Evolutionary conservation across 2,797 vertebrate genomes (phyloP).

Genomic region (Odontamblyopus lacepedii): DNA sequence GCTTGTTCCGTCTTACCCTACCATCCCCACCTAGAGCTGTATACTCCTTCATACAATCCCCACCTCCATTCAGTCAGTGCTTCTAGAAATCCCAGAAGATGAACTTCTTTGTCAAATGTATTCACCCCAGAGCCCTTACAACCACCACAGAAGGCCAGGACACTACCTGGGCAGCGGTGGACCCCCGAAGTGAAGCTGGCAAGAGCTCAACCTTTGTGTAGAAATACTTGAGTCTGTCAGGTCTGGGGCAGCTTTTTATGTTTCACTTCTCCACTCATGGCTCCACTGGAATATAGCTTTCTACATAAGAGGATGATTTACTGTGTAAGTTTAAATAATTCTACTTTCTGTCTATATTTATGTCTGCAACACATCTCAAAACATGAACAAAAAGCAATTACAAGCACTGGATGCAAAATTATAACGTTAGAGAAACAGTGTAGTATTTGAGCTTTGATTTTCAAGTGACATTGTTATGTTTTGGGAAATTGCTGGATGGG

Average conservation of each 20-base stretch:
- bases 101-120: constrained; percentile 63
- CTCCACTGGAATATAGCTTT: not conserved
- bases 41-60: constrained; percentile 30
- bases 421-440: no score
- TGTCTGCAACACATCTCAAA: no score
- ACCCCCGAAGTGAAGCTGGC: constrained; percentile 46
- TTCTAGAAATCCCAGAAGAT: constrained; percentile 58
- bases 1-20: constrained; percentile 59
- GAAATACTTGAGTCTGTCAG: constrained; percentile 26
- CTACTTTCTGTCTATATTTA: no score
- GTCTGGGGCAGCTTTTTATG: constrained; percentile 6
- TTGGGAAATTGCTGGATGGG: not conserved
- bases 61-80: constrained; percentile 45
- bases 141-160: constrained; percentile 25
- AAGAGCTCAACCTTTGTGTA: constrained; percentile 36
- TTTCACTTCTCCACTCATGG: constrained; percentile 6
- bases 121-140: constrained; percentile 51
- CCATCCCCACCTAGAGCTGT: constrained; percentile 30
- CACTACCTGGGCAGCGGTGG: constrained; percentile 42
- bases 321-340: no score
- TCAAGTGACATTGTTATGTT: not conserved
- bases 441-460: no score
- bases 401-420: no score
- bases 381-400: no score
- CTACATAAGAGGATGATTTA: no score